Percentiles rank a stretch among this genome's conserved stretches.
Evolutionary conservation across 1,140 invertebrate species (phyloP).

Genomic region (Drosophila parvula): DNA sequence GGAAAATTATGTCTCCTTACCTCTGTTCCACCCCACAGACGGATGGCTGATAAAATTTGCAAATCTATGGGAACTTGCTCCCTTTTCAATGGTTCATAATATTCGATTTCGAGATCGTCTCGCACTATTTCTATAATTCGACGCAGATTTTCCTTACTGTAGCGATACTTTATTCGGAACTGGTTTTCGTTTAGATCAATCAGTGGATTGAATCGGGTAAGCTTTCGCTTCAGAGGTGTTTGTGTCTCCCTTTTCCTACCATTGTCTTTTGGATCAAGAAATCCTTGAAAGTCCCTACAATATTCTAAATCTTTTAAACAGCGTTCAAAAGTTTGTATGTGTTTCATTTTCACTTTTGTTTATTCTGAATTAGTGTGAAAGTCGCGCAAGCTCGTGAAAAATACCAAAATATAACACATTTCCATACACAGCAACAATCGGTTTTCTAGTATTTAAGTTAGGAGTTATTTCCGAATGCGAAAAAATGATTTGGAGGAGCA

Average conservation of each 20-base stretch:
- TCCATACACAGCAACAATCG: too few species aligned
- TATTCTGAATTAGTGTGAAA: neutral
- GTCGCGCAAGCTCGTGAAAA: neutral
- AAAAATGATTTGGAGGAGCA: too few species aligned
- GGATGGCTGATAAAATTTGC: conserved; percentile 69
- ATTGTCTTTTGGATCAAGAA: conserved; percentile 4
- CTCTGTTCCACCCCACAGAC: conserved; percentile 72
- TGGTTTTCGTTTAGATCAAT: conserved; percentile 66
- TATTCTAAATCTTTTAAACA: conserved; percentile 56
- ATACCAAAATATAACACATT: neutral
- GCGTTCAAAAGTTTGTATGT: conserved; percentile 48
- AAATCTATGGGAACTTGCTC: conserved; percentile 74
- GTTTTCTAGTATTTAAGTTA: too few species aligned
- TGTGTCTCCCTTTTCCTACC: neutral
- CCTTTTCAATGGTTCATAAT: conserved; percentile 52
- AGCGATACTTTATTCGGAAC: conserved; percentile 70
- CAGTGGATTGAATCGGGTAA: conserved; percentile 64
- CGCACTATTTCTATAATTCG: conserved; percentile 73
- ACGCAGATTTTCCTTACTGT: conserved; percentile 70
- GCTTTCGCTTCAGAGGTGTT: conserved; percentile 18
- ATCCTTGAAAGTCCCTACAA: conserved; percentile 47
- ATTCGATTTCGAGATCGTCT: conserved; percentile 73
- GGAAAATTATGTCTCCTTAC: conserved; percentile 34
- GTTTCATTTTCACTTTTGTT: conserved; percentile 42
- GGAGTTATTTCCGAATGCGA: too few species aligned